phyloP scores from a whole-genome alignment of 2,797 vertebrate species.

The Manis pentadactyla region DNA sequence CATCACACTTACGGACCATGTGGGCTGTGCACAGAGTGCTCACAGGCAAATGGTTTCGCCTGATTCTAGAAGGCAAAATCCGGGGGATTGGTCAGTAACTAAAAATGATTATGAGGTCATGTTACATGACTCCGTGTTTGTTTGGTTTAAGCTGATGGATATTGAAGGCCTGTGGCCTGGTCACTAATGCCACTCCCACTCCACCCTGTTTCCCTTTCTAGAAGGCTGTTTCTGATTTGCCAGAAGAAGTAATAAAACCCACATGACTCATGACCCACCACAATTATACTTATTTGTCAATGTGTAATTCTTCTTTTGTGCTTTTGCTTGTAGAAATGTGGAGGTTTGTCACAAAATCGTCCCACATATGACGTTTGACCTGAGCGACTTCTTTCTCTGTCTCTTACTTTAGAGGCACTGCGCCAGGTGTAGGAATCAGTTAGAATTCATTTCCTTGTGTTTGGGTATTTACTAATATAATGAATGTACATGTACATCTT shows the following conservation, averaged over 20 bases:
- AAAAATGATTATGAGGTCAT: no score
- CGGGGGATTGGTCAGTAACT: no score
- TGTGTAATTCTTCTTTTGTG: not conserved
- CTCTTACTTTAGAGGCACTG: not conserved
- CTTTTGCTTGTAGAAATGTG: not conserved
- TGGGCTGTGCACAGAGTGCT: accelerated
- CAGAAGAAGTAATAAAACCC: not conserved
- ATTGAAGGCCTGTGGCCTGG: not conserved
- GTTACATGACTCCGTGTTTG: not conserved
- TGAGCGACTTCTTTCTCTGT: not conserved
- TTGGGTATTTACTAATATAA: not conserved
- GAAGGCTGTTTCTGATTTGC: not conserved
- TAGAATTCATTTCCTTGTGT: not conserved
- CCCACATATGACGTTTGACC: not conserved
- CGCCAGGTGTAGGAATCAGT: not conserved
- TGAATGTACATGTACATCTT: not conserved
- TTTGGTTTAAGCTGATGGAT: not conserved
- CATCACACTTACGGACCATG: accelerated
- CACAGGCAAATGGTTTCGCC: not conserved
- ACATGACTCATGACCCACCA: not conserved
- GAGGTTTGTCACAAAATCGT: not conserved
- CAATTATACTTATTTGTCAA: not conserved
- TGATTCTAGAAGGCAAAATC: no score
- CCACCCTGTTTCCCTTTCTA: not conserved
- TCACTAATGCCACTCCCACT: accelerated